A percentile compares a stretch with the other conserved stretches of the same genome.
Conservation (phyloP, 2,797 vertebrate species). For the Sebastes nivosus region DNA sequence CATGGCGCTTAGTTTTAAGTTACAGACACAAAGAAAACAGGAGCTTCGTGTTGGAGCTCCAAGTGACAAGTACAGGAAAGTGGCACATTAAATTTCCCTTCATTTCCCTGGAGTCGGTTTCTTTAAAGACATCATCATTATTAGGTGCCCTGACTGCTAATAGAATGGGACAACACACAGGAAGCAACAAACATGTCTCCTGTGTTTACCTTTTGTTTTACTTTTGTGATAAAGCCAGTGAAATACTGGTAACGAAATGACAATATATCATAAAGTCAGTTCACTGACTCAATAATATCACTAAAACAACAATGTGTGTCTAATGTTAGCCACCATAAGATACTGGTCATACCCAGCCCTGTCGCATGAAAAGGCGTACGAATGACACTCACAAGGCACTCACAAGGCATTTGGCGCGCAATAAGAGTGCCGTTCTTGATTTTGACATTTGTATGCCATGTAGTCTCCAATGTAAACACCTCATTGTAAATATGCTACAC, state of each 20-base stretch:
- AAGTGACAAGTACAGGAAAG: neutral
- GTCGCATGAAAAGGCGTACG: too few relatives aligned
- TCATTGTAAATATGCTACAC: too few relatives aligned
- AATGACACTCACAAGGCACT: too few relatives aligned
- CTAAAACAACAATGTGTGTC: neutral
- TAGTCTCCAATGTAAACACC: too few relatives aligned
- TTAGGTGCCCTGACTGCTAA: neutral
- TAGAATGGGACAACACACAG: neutral
- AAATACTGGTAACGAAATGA: neutral
- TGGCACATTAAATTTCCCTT: neutral
- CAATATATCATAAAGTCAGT: neutral
- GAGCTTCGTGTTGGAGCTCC: neutral
- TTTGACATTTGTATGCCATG: too few relatives aligned
- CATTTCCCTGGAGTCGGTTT: neutral
- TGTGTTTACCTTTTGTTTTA: neutral
- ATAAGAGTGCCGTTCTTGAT: too few relatives aligned
- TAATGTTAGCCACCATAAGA: neutral
- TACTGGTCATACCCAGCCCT: neutral
- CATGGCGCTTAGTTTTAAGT: neutral
- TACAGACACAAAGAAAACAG: neutral
- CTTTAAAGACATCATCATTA: neutral
- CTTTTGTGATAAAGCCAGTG: neutral
- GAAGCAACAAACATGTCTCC: neutral
- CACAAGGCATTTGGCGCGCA: too few relatives aligned
- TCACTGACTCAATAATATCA: neutral